Percentiles rank a stretch among this genome's conserved stretches.
phyloP scores from a whole-genome alignment of 2,113 vertebrate species.

The Tricholaema leucomelas region DNA sequence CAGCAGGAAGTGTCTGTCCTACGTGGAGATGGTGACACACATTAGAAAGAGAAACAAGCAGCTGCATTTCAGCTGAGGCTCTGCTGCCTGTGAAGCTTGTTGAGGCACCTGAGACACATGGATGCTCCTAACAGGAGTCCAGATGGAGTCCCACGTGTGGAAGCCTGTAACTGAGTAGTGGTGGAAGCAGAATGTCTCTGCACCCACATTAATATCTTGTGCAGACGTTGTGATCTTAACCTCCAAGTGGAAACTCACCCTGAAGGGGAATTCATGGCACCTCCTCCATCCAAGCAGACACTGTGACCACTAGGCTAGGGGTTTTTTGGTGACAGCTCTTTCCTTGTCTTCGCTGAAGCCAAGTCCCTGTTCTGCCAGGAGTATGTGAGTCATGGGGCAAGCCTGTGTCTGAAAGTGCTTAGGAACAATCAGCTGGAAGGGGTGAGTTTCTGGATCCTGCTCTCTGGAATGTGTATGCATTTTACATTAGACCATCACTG shows the following conservation, averaged over 20 bases:
- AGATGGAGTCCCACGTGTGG: too few species aligned
- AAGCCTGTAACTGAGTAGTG: background rate
- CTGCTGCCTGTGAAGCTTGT: too few species aligned
- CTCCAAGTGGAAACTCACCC: background rate
- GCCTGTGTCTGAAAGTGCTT: constrained; percentile 45
- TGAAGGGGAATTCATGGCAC: background rate
- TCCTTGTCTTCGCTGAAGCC: constrained; percentile 30
- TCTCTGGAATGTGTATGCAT: constrained; percentile 56
- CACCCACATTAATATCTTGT: background rate
- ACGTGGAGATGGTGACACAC: too few species aligned
- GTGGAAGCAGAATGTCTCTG: background rate
- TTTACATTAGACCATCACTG: constrained; percentile 54
- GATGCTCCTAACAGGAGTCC: too few species aligned
- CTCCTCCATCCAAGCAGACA: background rate
- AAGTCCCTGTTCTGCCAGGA: constrained; percentile 46
- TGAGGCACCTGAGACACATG: too few species aligned
- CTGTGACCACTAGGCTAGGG: background rate
- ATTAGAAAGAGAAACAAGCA: too few species aligned
- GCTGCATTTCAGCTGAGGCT: too few species aligned
- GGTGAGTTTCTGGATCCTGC: constrained; percentile 29
- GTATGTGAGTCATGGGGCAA: constrained; percentile 56
- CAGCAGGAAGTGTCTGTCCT: too few species aligned
- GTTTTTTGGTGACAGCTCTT: constrained; percentile 37
- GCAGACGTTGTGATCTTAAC: background rate
- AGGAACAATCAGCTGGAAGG: constrained; percentile 63